phyloP scores from a whole-genome alignment of 2,888 invertebrate genomes.

The Apocheima hispidaria region DNA sequence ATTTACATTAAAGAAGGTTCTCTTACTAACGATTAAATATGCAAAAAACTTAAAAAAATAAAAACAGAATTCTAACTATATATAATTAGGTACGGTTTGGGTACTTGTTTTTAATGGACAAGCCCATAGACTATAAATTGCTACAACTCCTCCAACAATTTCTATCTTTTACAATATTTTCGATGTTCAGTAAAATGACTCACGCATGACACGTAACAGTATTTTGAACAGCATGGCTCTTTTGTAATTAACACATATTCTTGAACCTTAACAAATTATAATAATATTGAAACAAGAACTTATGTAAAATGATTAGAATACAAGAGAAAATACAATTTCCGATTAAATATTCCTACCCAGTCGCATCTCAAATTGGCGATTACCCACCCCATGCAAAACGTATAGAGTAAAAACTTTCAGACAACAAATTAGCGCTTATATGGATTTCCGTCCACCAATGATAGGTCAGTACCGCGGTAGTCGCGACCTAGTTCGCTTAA shows the following conservation, averaged over 20 bases:
- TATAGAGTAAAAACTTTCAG: not conserved
- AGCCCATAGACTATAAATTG: not conserved
- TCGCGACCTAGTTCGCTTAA: not conserved
- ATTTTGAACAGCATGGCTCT: slow-evolving; percentile 24
- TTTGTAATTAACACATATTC: not conserved
- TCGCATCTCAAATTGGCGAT: not conserved
- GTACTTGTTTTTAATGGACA: no score
- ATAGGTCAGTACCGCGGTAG: not conserved
- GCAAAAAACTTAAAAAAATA: no score
- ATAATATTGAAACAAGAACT: not conserved
- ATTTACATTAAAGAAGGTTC: no score
- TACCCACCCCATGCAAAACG: not conserved
- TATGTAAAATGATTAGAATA: not conserved
- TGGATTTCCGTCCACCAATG: not conserved
- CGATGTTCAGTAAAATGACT: not conserved
- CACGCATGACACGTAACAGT: slow-evolving; percentile 9
- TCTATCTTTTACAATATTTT: not conserved
- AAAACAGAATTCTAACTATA: no score
- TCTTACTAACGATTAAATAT: no score
- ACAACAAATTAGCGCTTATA: not conserved
- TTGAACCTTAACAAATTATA: slow-evolving; percentile 16
- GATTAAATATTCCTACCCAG: not conserved
- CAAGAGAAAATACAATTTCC: not conserved
- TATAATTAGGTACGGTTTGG: no score
- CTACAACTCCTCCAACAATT: not conserved